Evolutionary conservation across 2,113 vertebrate genomes (phyloP), one percentile per base, ranked within the genome.

Genomic region (Alosa alosa): DNA sequence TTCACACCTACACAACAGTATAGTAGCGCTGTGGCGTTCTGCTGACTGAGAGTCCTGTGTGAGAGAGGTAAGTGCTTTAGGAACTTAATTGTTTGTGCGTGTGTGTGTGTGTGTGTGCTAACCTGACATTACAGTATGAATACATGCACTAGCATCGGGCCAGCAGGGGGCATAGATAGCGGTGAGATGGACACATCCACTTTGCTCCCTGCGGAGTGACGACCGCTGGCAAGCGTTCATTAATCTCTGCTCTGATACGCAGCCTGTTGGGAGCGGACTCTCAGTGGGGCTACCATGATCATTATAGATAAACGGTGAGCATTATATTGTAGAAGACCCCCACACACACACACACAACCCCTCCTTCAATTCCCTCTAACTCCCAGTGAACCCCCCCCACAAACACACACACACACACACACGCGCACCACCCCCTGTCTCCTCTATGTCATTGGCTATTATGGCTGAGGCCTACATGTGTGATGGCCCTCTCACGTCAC

Each of bases 391-490:
- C 4, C 55, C 45, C 46, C 17, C 17, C 15, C 17, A 31, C 31
- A 31, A 0, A 31, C 31, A 31, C 31, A 31, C 31, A 31, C 1
- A 31, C 31, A 31, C 31, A 31, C 31, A 17, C 11, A 4, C 55
- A 1, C 55, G 2, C 4, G n/a, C 22, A n/a, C 60, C 60, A 25
- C 22, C 60, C 22, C 50, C 50, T 18, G 50, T 64, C n/a, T 72
- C 82, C 25, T 75, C 83, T 31, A n/a, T 36, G 78, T 39, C 75
- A 81, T 81, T 81, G 82, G 85, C 81, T 49, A 47, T 84, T 88
- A 84, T 60, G 13, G 46, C 44, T 55, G 55, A n/a, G n/a, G 68
- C 64, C 81, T 86, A 49, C 75, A 68, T n/a, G 22, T 64, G 64
- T 52, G 60, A 46, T 36, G 41, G 15, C 17, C 55, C 41, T 81